phyloP scores from a whole-genome alignment of 1,140 invertebrate genomes.

The Ladona fulva region DNA sequence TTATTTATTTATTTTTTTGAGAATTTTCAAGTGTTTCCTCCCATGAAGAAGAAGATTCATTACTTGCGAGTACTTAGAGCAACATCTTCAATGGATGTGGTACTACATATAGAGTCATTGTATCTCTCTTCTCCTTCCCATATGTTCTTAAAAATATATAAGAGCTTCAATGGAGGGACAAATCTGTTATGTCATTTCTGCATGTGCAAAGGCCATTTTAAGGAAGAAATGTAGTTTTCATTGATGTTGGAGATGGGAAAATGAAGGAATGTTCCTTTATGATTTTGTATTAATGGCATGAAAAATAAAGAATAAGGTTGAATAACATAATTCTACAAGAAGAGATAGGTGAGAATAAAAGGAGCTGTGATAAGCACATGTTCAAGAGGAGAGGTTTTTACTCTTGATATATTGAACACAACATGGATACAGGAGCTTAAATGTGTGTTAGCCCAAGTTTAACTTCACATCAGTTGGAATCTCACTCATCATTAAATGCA shows the following conservation, averaged over 20 bases:
- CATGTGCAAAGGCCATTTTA: background rate
- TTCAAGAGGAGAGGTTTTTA: background rate
- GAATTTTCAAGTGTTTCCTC: background rate
- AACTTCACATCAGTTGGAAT: background rate
- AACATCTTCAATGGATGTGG: background rate
- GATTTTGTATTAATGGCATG: background rate
- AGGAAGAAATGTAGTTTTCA: background rate
- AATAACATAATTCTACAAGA: background rate
- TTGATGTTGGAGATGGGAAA: background rate
- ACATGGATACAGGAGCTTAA: background rate
- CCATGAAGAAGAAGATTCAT: background rate
- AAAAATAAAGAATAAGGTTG: background rate
- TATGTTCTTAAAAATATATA: background rate
- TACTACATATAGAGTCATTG: background rate
- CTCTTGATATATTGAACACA: background rate
- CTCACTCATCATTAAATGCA: background rate
- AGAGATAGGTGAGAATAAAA: background rate
- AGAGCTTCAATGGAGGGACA: background rate
- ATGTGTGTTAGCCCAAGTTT: background rate
- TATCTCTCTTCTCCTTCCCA: background rate
- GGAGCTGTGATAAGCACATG: background rate
- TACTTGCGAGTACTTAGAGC: background rate
- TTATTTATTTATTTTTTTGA: conserved; percentile 11
- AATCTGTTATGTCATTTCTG: background rate
- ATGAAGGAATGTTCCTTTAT: background rate